phyloP scores from a whole-genome alignment of 30 jellyfish, hydroid and myxozoan species.

The Aurelia coerulea region DNA sequence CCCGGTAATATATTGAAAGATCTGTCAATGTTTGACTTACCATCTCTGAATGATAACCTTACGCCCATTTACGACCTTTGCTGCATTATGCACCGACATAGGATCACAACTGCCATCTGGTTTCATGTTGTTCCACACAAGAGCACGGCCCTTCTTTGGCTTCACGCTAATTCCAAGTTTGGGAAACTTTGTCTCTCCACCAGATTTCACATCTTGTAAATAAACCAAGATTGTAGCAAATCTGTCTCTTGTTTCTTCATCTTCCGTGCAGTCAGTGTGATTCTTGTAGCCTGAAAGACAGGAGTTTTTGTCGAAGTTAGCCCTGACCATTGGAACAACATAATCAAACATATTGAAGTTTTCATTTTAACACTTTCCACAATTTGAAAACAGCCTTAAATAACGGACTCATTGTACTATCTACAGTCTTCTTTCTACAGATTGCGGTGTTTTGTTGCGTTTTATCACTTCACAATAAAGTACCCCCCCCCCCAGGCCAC shows the following conservation, averaged over 20 bases:
- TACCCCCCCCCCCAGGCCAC: no score
- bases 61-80: conserved; percentile 79
- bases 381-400: no score
- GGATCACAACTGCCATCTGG: conserved; percentile 84
- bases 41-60: conserved; percentile 88
- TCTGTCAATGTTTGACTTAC: conserved; percentile 24
- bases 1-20: no score
- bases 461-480: no score
- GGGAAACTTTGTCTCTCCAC: conserved; percentile 90
- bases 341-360: no score
- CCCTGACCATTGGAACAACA: no score
- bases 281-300: conserved; percentile 73
- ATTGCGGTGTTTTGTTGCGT: no score
- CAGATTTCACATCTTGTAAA: conserved; percentile 81
- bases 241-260: conserved; percentile 77
- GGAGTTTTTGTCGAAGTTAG: background rate
- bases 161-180: conserved; percentile 68
- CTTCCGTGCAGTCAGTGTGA: conserved; percentile 84
- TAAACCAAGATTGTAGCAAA: conserved; percentile 86
- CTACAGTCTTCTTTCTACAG: no score
- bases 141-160: conserved; percentile 85
- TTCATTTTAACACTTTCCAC: no score
- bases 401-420: no score
- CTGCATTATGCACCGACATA: conserved; percentile 86
- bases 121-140: conserved; percentile 89